phyloP scores from a whole-genome alignment of 2,113 vertebrate genomes.

The Pollachius pollachius region DNA sequence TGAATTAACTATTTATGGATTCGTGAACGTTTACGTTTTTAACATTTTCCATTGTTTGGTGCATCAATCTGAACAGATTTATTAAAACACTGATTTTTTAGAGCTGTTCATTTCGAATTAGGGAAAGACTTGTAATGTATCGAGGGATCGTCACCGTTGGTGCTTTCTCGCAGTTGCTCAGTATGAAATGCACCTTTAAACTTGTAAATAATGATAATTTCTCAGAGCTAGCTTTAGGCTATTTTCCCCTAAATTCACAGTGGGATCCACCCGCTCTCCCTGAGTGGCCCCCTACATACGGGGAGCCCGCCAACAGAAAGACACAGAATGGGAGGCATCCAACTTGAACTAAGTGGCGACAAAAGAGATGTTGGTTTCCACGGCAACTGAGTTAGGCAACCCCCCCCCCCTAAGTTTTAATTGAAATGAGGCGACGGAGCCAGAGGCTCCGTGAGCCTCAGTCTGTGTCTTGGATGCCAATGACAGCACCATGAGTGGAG shows the following conservation, averaged over 20 bases:
- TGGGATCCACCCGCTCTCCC: slow-evolving; percentile 9
- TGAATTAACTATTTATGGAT: too few species aligned
- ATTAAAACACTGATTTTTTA: too few species aligned
- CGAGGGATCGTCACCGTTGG: too few species aligned
- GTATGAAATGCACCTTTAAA: neutral
- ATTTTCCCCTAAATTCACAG: neutral
- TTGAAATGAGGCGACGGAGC: slow-evolving; percentile 38
- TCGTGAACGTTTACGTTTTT: too few species aligned
- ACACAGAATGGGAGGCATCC: slow-evolving; percentile 12
- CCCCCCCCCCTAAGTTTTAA: slow-evolving; percentile 6
- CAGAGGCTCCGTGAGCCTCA: slow-evolving; percentile 19
- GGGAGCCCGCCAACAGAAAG: slow-evolving; percentile 60
- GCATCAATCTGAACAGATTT: too few species aligned
- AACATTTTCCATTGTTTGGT: too few species aligned
- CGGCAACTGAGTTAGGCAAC: slow-evolving; percentile 47
- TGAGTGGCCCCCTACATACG: slow-evolving; percentile 16
- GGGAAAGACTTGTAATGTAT: too few species aligned
- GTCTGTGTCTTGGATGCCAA: slow-evolving; percentile 37
- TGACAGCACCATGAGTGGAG: slow-evolving; percentile 59
- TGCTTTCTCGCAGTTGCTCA: too few species aligned
- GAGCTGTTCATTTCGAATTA: too few species aligned
- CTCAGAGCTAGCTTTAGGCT: neutral
- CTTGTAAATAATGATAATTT: too few species aligned
- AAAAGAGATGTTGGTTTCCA: slow-evolving; percentile 58
- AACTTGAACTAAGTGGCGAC: slow-evolving; percentile 33